Evolutionary conservation across 2,113 vertebrate species (phyloP).

Genomic region (Pyxicephalus adspersus): DNA sequence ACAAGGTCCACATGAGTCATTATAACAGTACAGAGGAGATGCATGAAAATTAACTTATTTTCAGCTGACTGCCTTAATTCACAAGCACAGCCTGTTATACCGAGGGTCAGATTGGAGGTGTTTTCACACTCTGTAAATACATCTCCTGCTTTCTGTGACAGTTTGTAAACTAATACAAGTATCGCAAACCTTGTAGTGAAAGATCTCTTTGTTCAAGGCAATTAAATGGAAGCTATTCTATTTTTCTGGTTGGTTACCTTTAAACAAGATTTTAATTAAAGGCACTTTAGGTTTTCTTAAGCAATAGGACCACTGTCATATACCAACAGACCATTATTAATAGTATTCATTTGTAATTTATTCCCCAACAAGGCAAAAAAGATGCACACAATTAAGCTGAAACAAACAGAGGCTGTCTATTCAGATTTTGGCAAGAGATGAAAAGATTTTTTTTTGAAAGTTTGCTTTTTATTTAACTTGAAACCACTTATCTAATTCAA

Average conservation of each 20-base stretch:
- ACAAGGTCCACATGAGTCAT: not conserved
- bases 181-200: not conserved
- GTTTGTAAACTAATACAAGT: slow-evolving; percentile 18
- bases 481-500: too few relatives aligned
- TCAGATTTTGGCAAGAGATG: too few relatives aligned
- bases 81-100: not conserved
- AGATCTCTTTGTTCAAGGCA: not conserved
- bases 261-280: slow-evolving; percentile 49
- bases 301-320: slow-evolving; percentile 27
- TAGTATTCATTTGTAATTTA: slow-evolving; percentile 29
- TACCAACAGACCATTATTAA: slow-evolving; percentile 28
- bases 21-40: too few relatives aligned
- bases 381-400: not conserved
- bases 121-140: not conserved
- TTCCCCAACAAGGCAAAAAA: slow-evolving; percentile 13
- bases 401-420: not conserved
- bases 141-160: not conserved
- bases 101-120: not conserved
- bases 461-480: too few relatives aligned
- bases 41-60: not conserved
- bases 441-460: too few relatives aligned
- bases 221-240: slow-evolving; percentile 36
- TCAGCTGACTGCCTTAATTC: not conserved
- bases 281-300: slow-evolving; percentile 1
- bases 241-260: slow-evolving; percentile 40